Base-by-base conservation (phyloP, 2,888 invertebrate genomes). In the Troglohyphantes excavatus region DNA sequence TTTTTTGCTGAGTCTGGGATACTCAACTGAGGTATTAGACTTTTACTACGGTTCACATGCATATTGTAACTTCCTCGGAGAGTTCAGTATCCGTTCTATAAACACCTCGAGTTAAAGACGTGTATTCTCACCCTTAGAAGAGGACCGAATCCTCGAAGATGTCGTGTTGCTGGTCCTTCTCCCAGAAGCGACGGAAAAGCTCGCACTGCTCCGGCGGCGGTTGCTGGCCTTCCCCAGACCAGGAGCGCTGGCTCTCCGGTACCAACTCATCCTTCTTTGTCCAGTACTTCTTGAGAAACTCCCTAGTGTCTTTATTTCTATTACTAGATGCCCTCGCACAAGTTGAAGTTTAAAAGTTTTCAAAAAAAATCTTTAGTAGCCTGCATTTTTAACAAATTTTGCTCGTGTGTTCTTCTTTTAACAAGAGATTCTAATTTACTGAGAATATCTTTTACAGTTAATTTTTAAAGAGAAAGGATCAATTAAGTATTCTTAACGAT, bases 231-330 rank as follows among this genome's bases (percentile, higher is more conserved):
- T 88, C 0, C 53, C 53, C 17, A 82, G 59, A 43, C 75, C 68
- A 3, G 88, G 75, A 27, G 75, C 82, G 68, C 82, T 89, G 3
- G 76, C 82, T 63, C 88, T 75, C 21, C 82, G n/a, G 19, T 86
- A 78, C 68, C 85, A 76, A 70, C 85, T 86, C 85, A 86, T 86
- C 2, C n/a, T 78, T 65, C 2, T 11, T 33, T 27, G 17, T 23
- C 9, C 19, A 27, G 7, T 19, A 19, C 26, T 13, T n/a, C n/a
- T n/a, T n/a, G n/a, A n/a, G n/a, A n/a, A 46, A 2, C 13, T 46
- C 17, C 2, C 17, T 17, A 46, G 53, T n/a, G 13, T 17, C n/a
- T 17, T 2, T 46, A 17, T 13, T 1, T 2, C 53, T 46, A 1
- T n/a, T n/a, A 17, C n/a, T n/a, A n/a, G n/a, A n/a, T n/a, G n/a